A percentile compares a stretch with the other conserved stretches of the same genome.
These are phyloP conservation scores for Phyllotis vaccarum DNA, from an alignment of 2,797 vertebrate genomes.

Conservation along the genomic window DNA sequence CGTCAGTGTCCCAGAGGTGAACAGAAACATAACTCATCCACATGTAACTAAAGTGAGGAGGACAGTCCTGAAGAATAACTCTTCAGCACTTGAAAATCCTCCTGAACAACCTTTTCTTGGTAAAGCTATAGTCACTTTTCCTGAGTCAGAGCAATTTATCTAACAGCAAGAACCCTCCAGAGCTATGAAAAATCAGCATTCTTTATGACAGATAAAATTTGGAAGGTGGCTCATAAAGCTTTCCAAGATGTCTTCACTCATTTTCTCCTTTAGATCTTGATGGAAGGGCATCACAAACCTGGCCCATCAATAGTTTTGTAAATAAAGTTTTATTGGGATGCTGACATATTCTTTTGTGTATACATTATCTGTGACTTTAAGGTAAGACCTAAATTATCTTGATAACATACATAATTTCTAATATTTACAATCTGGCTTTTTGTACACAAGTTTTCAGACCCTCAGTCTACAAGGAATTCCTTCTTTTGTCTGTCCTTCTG, in stretches of 20 bases:
- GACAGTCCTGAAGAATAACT: constrained; percentile 69
- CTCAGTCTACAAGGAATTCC: neutral
- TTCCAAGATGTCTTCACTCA: neutral
- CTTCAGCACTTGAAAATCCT: constrained; percentile 64
- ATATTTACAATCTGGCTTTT: constrained; percentile 6
- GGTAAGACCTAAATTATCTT: neutral
- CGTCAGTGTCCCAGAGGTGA: neutral
- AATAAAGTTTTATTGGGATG: constrained; percentile 75
- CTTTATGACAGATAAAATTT: constrained; percentile 66
- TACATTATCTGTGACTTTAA: neutral
- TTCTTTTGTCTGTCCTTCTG: neutral
- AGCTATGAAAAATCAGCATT: constrained; percentile 62
- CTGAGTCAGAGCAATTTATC: constrained; percentile 74
- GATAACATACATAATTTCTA: neutral
- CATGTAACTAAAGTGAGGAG: constrained; percentile 57
- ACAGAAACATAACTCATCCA: constrained; percentile 53
- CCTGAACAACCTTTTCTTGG: constrained; percentile 68
- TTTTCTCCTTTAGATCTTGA: constrained; percentile 51
- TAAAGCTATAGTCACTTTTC: constrained; percentile 74
- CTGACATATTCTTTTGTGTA: constrained; percentile 21
- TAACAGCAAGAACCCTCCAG: constrained; percentile 61
- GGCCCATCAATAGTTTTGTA: neutral
- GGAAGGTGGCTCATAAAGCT: constrained; percentile 21
- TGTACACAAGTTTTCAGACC: neutral
- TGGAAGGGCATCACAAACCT: neutral